Evolutionary conservation across 2,797 vertebrate species (phyloP), one percentile per base, ranked within the genome.

Genomic region (Rhinogobio ventralis): DNA sequence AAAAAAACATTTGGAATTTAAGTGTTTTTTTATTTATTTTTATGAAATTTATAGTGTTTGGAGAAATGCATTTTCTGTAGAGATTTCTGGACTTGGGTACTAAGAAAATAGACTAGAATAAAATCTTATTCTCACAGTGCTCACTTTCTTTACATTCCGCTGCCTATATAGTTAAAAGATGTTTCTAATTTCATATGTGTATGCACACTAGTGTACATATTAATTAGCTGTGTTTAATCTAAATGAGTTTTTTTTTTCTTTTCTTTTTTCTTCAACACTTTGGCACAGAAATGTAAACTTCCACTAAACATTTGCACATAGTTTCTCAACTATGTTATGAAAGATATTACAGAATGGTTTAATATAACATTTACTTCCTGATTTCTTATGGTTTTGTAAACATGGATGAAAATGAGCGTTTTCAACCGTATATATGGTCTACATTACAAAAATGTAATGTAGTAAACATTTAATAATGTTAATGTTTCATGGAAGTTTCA

Each of bases 1-100:
- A 42, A 42, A 5, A 74, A 53, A 36, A 7, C 53, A 17, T 55
- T n/a, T 42, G 33, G 33, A 76, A 17, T 39, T 60, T 25, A n/a
- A n/a, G 2, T 53, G 3, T 73, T 53, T 69, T 30, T 69, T 49
- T 42, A 9, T 71, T 19, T 33, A 23, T 7, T 39, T 23, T 25
- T 1, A 39, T 28, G 4, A 62, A n/a, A 11, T 62, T 62, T 78
- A 28, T 62, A 62, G 75, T 11, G 15, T 77, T 62, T 62, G 15
- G 15, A 62, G 23, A 60, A 28, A 60, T 77, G 25, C 17, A 57
- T 25, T 23, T 4, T 45, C 15, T 77, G 23, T 45, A 10, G 15
- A 60, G 55, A 77, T 62, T 28, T 19, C n/a, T 28, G 15, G 75
- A 77, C 55, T n/a, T 73, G 9, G 8, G 71, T 75, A 75, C 72